Base-by-base conservation (phyloP, 1,140 invertebrate species). In the Kradibia gibbosae region DNA sequence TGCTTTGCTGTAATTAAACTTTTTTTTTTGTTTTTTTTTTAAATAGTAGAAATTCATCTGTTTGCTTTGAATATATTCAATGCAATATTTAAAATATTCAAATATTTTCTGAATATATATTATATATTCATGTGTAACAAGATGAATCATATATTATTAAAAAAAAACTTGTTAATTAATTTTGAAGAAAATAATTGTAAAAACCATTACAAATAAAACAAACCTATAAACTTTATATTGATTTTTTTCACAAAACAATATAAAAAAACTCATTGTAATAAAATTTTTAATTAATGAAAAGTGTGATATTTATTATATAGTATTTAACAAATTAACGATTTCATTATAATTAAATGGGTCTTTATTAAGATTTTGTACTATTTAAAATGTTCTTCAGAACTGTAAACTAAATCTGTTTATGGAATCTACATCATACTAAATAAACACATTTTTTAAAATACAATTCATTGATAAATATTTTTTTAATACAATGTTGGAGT, bases 301-400 rank as follows among this genome's bases (percentile, higher is more conserved):
- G n/a, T n/a, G n/a, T n/a, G n/a, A n/a, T n/a, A 5, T 77, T 74
- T 4, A 25, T 81, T n/a, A 75, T 77, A 10, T 71, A 81, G 60
- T 72, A 77, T 60, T 77, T 81, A 39, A 15, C 31, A 3, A 70
- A 77, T 60, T 65, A 77, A 42, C 73, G 60, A 28, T 48, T 81
- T 34, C 73, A 65, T 28, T 3, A 36, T 13, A 39, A 71, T 34
- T 31, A 13, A 48, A 77, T 72, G 55, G 57, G 34, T 70, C 74
- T 31, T 71, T 72, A n/a, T 28, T 81, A 15, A 77, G 39, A 36
- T 67, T 67, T 31, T 67, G 34, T 28, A 55, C 31, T 42, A 81
- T 28, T 0, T 53, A 77, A 11, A 77, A 71, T 71, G 36, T 42
- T 55, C 25, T 77, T 53, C 31, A 57, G 72, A 72, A 70, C 34